Evolutionary conservation across 2,888 invertebrate genomes (phyloP).

Genomic region (Argyra leucocephala): DNA sequence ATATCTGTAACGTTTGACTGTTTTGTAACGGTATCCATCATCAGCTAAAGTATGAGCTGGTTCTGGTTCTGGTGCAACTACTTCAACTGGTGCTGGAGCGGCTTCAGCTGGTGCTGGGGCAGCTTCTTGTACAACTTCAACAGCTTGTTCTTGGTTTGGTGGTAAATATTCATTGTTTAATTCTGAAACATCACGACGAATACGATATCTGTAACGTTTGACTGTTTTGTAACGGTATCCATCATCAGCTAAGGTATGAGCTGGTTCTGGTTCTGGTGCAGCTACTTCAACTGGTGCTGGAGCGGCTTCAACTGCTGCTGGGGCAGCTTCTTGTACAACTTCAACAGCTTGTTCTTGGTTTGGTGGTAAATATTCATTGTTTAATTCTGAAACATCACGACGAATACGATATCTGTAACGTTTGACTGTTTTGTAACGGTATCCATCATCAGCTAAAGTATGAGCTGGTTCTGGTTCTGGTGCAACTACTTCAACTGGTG

Average conservation of each 20-base stretch:
- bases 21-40: conserved; percentile 31
- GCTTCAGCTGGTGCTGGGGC: conserved; percentile 24
- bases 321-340: conserved; percentile 9
- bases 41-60: conserved; percentile 23
- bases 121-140: conserved; percentile 26
- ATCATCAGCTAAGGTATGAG: conserved; percentile 21
- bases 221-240: conserved; percentile 27
- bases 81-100: too few species aligned
- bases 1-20: conserved; percentile 26
- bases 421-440: conserved; percentile 31
- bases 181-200: conserved; percentile 33
- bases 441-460: conserved; percentile 30
- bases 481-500: background rate
- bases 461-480: conserved; percentile 27
- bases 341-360: conserved; percentile 12
- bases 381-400: conserved; percentile 28
- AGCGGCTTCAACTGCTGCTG: conserved; percentile 21
- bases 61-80: conserved; percentile 22
- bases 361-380: conserved; percentile 31
- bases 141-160: conserved; percentile 20
- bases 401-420: conserved; percentile 30
- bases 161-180: conserved; percentile 28
- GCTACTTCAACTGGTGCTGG: conserved; percentile 8
- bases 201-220: conserved; percentile 29
- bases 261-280: conserved; percentile 24